A percentile compares a stretch with the other conserved stretches of the same genome.
Conservation (phyloP, 2,888 invertebrate species). For the Halictus quadricinctus region DNA sequence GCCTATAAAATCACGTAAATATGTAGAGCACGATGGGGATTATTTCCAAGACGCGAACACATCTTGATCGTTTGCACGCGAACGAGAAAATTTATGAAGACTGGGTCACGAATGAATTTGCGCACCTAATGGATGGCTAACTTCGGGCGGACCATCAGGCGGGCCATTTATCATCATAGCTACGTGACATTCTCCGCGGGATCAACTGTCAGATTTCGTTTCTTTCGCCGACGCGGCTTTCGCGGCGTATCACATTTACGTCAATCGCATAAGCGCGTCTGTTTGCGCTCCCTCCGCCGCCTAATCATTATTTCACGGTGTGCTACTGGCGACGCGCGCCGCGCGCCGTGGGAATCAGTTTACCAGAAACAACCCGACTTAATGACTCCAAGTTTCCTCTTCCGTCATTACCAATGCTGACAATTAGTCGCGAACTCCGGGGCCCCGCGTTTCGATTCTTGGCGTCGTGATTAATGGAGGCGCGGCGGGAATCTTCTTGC, state of each 20-base stretch:
- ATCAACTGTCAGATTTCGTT: neutral
- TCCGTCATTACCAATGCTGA: slow-evolving; percentile 42
- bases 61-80: no score
- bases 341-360: slow-evolving; percentile 11
- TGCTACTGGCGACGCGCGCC: neutral
- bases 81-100: no score
- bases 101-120: neutral
- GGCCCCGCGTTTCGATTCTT: slow-evolving; percentile 41
- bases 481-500: slow-evolving; percentile 45
- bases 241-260: neutral
- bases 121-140: neutral
- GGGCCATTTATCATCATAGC: neutral
- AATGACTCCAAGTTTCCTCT: slow-evolving; percentile 47
- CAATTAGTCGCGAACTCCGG: slow-evolving; percentile 40
- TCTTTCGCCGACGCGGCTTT: neutral
- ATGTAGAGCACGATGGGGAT: no score
- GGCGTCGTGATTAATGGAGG: slow-evolving; percentile 51
- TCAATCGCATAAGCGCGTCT: neutral
- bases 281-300: neutral
- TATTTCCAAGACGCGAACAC: neutral
- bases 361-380: slow-evolving; percentile 31
- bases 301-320: slow-evolving; percentile 8
- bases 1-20: neutral
- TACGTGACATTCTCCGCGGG: neutral
- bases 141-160: neutral